These are phyloP conservation scores for Habroteleia sp. DNA, from an alignment of 2,888 invertebrate species.

Conservation along the genomic window DNA sequence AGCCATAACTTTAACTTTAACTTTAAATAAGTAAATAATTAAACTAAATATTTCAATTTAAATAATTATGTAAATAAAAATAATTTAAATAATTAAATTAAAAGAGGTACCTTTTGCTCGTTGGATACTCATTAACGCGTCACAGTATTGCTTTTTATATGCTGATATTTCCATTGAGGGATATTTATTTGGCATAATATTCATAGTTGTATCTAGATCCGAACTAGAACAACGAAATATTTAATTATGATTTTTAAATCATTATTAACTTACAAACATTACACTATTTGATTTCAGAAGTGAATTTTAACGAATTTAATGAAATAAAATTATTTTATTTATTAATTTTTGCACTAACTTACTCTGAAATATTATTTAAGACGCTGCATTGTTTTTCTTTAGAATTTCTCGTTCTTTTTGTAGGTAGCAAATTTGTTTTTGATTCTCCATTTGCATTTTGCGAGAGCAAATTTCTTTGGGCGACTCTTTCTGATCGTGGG, in stretches of 20 bases:
- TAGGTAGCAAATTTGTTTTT: background rate
- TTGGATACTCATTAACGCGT: slow-evolving; percentile 70
- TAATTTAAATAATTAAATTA: too few species aligned
- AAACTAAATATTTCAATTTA: background rate
- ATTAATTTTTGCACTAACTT: too few species aligned
- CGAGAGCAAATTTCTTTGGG: slow-evolving; percentile 42
- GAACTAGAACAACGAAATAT: background rate
- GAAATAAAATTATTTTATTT: too few species aligned
- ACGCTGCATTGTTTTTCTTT: slow-evolving; percentile 4
- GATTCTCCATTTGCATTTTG: slow-evolving; percentile 10
- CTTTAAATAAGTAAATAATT: too few species aligned
- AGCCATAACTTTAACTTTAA: too few species aligned
- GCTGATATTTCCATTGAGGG: slow-evolving; percentile 67
- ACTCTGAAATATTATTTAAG: slow-evolving; percentile 5
- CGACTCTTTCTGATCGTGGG: slow-evolving; percentile 56
- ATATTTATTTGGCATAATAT: slow-evolving; percentile 42
- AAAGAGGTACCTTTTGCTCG: slow-evolving; percentile 70
- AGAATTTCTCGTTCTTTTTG: slow-evolving; percentile 15
- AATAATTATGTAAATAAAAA: too few species aligned
- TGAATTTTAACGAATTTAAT: too few species aligned
- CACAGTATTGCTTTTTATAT: slow-evolving; percentile 72
- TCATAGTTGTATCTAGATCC: slow-evolving; percentile 21
- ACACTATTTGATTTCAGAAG: too few species aligned
- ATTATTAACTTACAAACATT: too few species aligned
- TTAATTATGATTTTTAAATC: too few species aligned